These are phyloP conservation scores for Papilio aristodemus DNA, from an alignment of 1,140 invertebrate species.

Conservation along the genomic window DNA sequence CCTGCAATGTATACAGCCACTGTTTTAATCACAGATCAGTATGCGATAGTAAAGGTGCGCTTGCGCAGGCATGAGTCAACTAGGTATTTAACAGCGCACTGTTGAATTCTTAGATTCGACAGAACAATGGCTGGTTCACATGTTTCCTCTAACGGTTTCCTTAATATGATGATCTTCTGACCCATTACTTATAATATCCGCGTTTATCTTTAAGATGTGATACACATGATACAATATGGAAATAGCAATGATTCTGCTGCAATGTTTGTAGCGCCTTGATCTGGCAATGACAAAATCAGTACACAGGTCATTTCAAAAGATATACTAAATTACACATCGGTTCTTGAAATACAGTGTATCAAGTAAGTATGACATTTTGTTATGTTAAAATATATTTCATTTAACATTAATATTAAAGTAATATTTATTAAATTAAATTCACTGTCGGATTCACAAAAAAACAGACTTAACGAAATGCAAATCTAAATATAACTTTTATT, in stretches of 20 bases:
- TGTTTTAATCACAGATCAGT: constrained; percentile 14
- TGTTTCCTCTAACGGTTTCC: constrained; percentile 17
- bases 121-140: constrained; percentile 5
- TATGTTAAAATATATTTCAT: too few relatives aligned
- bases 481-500: background rate
- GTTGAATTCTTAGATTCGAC: constrained; percentile 17
- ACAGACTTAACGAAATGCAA: background rate
- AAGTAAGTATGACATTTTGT: too few relatives aligned
- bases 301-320: too few relatives aligned
- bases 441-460: background rate
- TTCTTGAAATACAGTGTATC: too few relatives aligned
- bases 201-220: background rate
- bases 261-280: too few relatives aligned
- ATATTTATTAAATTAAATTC: background rate
- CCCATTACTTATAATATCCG: background rate
- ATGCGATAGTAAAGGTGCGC: constrained; percentile 3
- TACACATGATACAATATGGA: background rate
- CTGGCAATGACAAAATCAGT: too few relatives aligned
- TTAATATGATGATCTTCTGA: background rate
- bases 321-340: too few relatives aligned
- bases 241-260: too few relatives aligned
- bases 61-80: constrained; percentile 5
- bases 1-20: constrained; percentile 36
- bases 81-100: constrained; percentile 1
- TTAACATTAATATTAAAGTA: too few relatives aligned